Evolutionary conservation across 2,888 invertebrate genomes (phyloP), one percentile per base, ranked within the genome.

Genomic region (Dicyrtomina minuta): DNA sequence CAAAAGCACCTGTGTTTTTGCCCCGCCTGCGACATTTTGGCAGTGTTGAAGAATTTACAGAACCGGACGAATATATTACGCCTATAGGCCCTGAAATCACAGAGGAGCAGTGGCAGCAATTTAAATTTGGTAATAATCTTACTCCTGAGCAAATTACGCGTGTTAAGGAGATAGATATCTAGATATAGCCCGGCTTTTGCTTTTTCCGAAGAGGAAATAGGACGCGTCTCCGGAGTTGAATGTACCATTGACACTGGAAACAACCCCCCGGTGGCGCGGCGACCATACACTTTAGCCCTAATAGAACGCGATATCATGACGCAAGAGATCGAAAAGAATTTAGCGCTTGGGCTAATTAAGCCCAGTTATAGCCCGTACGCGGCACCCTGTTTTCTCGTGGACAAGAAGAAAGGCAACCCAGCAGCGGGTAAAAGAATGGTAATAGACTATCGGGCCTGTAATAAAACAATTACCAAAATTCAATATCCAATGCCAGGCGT

Each of bases 301-400:
- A 43, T 43, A 26, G 58, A 58, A 44, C 3, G 46, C 4, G 43
- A 58, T n/a, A 53, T 66, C 10, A 17, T 56, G 22, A 13, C 15
- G 3, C 24, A 33, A 27, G 24, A 66, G 44, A 1, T 39, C 10
- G 26, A 43, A 26, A 58, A 66, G 33, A 44, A 58, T 43, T 26
- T 66, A 5, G 27, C 15, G 1, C n/a, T 22, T 20, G 61, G 61
- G 26, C n/a, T 68, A 13, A 53, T 68, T 61, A 5, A 51, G 27
- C 27, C 43, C 24, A n/a, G n/a, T n/a, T n/a, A n/a, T n/a, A n/a
- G n/a, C n/a, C n/a, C n/a, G n/a, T n/a, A n/a, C n/a, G n/a, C n/a
- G n/a, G n/a, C n/a, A n/a, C n/a, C n/a, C n/a, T n/a, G n/a, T n/a
- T n/a, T n/a, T n/a, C n/a, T n/a, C n/a, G n/a, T n/a, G n/a, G n/a